Evolutionary conservation across 2,888 invertebrate genomes (phyloP), one percentile per base, ranked within the genome.

Genomic region (Kuschelorhynchus macadamiae): DNA sequence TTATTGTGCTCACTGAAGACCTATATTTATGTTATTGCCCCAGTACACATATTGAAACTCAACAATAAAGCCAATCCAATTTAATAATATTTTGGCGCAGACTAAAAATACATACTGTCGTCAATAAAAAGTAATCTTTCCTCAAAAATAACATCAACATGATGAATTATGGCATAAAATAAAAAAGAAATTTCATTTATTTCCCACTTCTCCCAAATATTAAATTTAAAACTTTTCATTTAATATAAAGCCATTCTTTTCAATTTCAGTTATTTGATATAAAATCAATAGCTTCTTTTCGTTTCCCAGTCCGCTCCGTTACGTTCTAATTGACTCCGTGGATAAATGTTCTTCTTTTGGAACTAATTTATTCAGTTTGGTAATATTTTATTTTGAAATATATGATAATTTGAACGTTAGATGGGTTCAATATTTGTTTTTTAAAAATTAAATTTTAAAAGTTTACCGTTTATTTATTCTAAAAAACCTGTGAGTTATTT

Each of bases 271-370:
- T 49, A 36, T 62, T 62, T 67, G 67, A 67, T 62, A 62, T 33
- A 25, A 56, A 67, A 67, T 67, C 67, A 17, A 67, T 67, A 56
- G 4, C 11, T 36, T 62, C 41, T 50, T 56, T 59, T 57, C 50
- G 46, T 41, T 55, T 47, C 42, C 46, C 55, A 46, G 55, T 55
- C 61, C 49, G 62, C 49, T 56, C 57, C 62, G 62, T 55, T 67
- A 49, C 57, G 57, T 42, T 67, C 62, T 67, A 67, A 67, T 67
- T 63, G 62, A 50, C 52, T 61, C 56, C 71, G 44, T 25, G 57
- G 67, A 64, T 62, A 73, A 76, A 74, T 75, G 74, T 66, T 74
- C 52, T 71, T 74, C 74, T 72, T 74, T 67, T 59, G 47, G 61
- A 62, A 32, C 47, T 55, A 53, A 70, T 53, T 73, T 61, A 64